phyloP scores from a whole-genome alignment of 2,888 invertebrate species.

The Cactoblastis cactorum region DNA sequence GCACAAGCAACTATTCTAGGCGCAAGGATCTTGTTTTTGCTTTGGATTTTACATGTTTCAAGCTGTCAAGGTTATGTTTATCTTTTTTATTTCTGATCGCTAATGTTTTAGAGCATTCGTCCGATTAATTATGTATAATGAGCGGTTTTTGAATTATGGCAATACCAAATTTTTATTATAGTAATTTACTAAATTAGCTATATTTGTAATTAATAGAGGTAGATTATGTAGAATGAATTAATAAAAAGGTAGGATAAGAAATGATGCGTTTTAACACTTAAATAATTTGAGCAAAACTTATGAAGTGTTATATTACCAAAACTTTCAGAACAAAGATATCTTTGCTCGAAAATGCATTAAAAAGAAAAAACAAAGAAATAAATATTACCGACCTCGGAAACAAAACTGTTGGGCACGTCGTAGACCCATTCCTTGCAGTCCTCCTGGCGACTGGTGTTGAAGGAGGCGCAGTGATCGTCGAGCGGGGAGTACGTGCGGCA shows the following conservation, averaged over 20 bases:
- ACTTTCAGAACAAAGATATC: no score
- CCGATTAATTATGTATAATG: background rate
- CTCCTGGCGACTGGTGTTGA: slow-evolving; percentile 29
- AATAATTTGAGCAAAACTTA: no score
- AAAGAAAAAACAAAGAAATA: background rate
- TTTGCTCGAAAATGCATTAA: background rate
- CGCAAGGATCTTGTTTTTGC: background rate
- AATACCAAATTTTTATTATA: no score
- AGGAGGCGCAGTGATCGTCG: slow-evolving; percentile 25
- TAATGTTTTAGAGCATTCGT: no score
- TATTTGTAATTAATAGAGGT: no score
- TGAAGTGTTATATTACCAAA: no score
- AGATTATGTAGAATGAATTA: no score
- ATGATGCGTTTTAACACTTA: no score
- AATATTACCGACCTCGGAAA: slow-evolving; percentile 50
- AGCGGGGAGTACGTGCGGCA: slow-evolving; percentile 34
- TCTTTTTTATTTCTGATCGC: no score
- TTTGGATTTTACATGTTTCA: background rate
- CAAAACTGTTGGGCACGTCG: slow-evolving; percentile 55
- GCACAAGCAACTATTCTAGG: background rate
- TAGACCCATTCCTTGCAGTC: slow-evolving; percentile 56
- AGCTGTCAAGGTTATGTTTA: background rate
- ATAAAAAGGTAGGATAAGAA: no score
- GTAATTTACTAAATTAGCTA: no score
- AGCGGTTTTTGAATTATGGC: no score